Conservation (phyloP, 2,888 invertebrate genomes). For the Unio pictorum region DNA sequence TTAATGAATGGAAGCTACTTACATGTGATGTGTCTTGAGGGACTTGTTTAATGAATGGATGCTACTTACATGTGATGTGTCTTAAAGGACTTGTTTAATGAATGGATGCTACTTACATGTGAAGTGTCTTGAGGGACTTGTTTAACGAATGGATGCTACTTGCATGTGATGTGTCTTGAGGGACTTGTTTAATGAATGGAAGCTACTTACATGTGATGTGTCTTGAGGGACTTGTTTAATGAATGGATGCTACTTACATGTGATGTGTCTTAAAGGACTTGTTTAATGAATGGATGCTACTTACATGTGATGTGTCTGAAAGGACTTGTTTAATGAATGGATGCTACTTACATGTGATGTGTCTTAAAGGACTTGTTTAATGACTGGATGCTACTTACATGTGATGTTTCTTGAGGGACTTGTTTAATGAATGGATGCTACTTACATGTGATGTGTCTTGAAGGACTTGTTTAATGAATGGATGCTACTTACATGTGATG, state of each 20-base stretch:
- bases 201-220: constrained; percentile 56
- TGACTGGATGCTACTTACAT: no score
- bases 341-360: no score
- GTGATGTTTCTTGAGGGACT: no score
- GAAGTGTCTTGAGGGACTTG: background rate
- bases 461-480: no score
- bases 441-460: no score
- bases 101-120: background rate
- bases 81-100: background rate
- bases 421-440: no score
- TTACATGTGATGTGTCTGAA: constrained; percentile 63
- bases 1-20: background rate
- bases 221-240: constrained; percentile 72
- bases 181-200: background rate
- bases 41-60: background rate
- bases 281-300: constrained; percentile 78
- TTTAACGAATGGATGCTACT: background rate
- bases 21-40: no score
- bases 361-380: no score
- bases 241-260: constrained; percentile 77
- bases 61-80: background rate
- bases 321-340: no score
- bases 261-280: constrained; percentile 65
- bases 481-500: no score
- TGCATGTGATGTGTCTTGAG: background rate